A percentile compares a stretch with the other conserved stretches of the same genome.
These are phyloP conservation scores for Myopa tessellatipennis DNA, from an alignment of 2,888 invertebrate species.

Conservation along the genomic window DNA sequence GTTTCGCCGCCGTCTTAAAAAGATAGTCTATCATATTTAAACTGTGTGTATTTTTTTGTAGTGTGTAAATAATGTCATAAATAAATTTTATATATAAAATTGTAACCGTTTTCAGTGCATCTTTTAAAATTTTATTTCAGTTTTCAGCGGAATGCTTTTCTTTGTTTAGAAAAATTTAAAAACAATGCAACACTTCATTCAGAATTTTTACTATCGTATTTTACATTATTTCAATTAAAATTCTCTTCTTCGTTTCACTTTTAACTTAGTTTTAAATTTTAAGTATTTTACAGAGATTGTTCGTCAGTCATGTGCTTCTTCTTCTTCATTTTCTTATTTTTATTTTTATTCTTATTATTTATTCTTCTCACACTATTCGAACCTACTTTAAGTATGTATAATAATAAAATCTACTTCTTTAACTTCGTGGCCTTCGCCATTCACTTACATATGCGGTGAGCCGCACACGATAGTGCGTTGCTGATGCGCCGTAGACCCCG, in stretches of 20 bases:
- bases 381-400: conserved; percentile 4
- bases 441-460: conserved; percentile 67
- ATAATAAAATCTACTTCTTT: conserved; percentile 23
- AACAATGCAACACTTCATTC: conserved; percentile 9
- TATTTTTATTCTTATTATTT: background rate
- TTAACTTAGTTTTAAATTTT: conserved; percentile 9
- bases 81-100: conserved; percentile 2
- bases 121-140: background rate
- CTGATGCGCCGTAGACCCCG: conserved; percentile 51
- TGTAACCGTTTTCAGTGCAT: conserved; percentile 1
- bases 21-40: background rate
- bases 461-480: conserved; percentile 66
- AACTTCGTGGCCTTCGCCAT: background rate
- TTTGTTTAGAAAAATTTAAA: background rate
- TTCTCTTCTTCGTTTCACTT: background rate
- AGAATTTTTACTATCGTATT: conserved; percentile 22
- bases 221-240: conserved; percentile 31
- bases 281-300: conserved; percentile 32
- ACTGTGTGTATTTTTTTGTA: background rate
- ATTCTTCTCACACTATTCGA: background rate
- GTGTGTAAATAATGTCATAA: background rate
- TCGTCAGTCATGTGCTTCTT: conserved; percentile 23
- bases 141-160: conserved; percentile 31
- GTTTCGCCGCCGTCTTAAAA: conserved; percentile 16
- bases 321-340: background rate